phyloP scores from a whole-genome alignment of 2,888 invertebrate genomes.

The Andrena fulva region DNA sequence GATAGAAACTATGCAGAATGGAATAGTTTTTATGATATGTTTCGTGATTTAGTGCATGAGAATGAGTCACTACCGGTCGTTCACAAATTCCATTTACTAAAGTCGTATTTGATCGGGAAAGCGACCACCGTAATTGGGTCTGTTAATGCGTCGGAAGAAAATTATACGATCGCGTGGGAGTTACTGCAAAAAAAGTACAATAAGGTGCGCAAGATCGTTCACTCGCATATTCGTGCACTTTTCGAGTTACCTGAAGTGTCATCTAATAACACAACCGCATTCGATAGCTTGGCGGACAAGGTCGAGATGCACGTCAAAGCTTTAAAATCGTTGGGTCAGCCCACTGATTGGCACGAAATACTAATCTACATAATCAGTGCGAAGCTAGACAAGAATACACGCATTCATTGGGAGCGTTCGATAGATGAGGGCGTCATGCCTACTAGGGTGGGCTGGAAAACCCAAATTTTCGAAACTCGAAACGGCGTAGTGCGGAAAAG shows the following conservation, averaged over 20 bases:
- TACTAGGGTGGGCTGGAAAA: no score
- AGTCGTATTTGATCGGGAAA: background rate
- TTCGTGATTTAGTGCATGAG: background rate
- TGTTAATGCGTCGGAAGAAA: background rate
- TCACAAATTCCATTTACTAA: constrained; percentile 8
- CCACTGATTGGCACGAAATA: background rate
- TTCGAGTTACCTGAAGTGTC: background rate
- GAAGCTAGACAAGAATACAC: background rate
- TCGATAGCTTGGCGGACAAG: background rate
- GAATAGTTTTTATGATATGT: background rate
- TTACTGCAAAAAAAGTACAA: background rate
- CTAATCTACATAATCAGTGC: background rate
- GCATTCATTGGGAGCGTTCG: background rate
- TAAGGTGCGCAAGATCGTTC: no score
- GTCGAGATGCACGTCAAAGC: constrained; percentile 6
- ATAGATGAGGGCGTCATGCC: background rate
- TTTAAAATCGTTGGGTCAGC: background rate
- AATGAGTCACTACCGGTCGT: background rate
- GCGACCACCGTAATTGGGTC: background rate
- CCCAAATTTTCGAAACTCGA: no score
- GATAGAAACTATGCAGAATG: background rate
- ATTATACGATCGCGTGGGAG: background rate
- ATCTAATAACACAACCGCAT: background rate
- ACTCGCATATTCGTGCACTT: background rate
- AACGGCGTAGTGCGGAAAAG: no score